Evolutionary conservation across 2,888 invertebrate species (phyloP).

Genomic region (Ferdinandea cuprea): DNA sequence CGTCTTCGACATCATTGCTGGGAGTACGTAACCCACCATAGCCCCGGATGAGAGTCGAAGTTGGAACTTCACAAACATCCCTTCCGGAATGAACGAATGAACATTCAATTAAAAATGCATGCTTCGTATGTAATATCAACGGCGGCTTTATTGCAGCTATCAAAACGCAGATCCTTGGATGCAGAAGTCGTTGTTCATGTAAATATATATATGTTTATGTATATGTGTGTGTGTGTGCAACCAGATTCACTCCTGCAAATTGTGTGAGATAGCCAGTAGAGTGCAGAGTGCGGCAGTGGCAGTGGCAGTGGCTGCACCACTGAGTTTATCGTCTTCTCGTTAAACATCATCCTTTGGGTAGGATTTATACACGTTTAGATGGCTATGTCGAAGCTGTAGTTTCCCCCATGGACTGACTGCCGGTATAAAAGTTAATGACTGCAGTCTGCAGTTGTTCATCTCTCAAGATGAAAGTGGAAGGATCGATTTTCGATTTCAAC

Average conservation of each 20-base stretch:
- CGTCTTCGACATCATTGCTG: constrained; percentile 13
- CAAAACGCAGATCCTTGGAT: constrained; percentile 43
- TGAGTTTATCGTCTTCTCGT: constrained; percentile 64
- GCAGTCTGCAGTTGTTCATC: constrained; percentile 69
- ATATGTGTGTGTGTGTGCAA: background rate
- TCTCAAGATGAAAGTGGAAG: constrained; percentile 37
- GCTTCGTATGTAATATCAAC: constrained; percentile 53
- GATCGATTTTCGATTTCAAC: constrained; percentile 73
- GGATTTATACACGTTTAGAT: constrained; percentile 5
- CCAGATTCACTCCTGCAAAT: constrained; percentile 22
- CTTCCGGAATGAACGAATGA: constrained; percentile 60
- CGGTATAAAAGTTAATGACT: constrained; percentile 59
- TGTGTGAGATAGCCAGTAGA: constrained; percentile 33
- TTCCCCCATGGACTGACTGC: constrained; percentile 16
- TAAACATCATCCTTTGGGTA: constrained; percentile 26
- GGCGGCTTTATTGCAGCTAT: constrained; percentile 60
- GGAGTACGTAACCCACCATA: background rate
- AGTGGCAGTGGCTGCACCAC: constrained; percentile 8
- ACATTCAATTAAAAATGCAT: constrained; percentile 73
- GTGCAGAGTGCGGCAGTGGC: constrained; percentile 7
- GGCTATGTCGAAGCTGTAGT: constrained; percentile 24
- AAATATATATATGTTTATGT: no score
- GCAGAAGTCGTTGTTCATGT: background rate
- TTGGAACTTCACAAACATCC: constrained; percentile 35
- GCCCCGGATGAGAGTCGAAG: constrained; percentile 10